phyloP scores from a whole-genome alignment of 2,888 invertebrate species.

The Acrobasis repandana region DNA sequence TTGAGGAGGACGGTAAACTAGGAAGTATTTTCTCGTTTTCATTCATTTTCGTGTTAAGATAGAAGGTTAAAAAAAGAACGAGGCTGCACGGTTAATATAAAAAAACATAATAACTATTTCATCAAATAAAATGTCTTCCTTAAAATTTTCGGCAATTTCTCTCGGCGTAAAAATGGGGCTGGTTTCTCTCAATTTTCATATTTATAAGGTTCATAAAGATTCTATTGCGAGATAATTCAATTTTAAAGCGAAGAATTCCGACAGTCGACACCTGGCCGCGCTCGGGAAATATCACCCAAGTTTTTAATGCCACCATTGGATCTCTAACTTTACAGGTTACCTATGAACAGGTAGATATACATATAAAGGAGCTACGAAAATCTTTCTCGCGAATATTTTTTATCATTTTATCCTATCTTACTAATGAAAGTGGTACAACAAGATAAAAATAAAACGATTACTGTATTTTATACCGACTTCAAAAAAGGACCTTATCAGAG shows the following conservation, averaged over 20 bases:
- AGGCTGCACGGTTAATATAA: background rate
- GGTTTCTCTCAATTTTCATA: conserved; percentile 15
- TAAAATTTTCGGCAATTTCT: conserved; percentile 2
- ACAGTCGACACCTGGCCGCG: background rate
- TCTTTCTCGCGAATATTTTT: no score
- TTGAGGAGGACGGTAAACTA: no score
- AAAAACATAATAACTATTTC: conserved; percentile 1
- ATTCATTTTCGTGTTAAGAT: no score
- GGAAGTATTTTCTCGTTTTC: no score
- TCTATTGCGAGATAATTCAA: conserved; percentile 16
- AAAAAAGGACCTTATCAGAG: no score
- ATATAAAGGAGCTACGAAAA: no score
- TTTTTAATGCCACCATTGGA: background rate
- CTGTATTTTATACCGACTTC: no score
- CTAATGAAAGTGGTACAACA: no score
- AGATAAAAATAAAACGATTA: no score
- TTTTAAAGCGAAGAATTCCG: conserved; percentile 6
- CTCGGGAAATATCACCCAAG: background rate
- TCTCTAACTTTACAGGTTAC: background rate
- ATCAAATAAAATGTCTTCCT: conserved; percentile 1
- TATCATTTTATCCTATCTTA: no score
- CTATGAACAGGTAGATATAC: no score
- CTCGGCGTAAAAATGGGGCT: conserved; percentile 1
- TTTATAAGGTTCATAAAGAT: conserved; percentile 19
- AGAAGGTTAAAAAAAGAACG: no score